These are phyloP conservation scores for Gymnocheta viridis DNA, from an alignment of 2,888 invertebrate genomes.

Conservation along the genomic window DNA sequence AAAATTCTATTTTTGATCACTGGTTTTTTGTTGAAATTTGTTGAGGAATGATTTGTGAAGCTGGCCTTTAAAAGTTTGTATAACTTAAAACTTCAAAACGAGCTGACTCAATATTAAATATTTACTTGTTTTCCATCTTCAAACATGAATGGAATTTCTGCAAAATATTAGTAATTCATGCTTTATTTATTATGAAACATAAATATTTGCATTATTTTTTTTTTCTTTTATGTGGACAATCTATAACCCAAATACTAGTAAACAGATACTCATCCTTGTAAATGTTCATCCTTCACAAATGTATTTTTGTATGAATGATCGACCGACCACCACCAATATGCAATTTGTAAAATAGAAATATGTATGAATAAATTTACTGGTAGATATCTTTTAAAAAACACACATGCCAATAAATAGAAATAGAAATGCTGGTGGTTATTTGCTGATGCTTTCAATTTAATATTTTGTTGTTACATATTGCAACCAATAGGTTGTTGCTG, in stretches of 20 bases:
- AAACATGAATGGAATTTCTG: not conserved
- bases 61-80: too few relatives aligned
- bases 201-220: slow-evolving; percentile 31
- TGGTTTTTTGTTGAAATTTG: too few relatives aligned
- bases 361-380: not conserved
- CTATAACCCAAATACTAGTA: slow-evolving; percentile 44
- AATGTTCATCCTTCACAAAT: slow-evolving; percentile 1
- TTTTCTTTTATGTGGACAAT: slow-evolving; percentile 44
- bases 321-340: too few relatives aligned
- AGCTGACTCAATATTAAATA: not conserved
- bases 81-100: too few relatives aligned
- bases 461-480: not conserved
- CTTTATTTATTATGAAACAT: slow-evolving; percentile 22
- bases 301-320: slow-evolving; percentile 1
- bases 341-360: not conserved
- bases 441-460: slow-evolving; percentile 45
- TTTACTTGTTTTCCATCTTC: not conserved
- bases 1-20: too few relatives aligned
- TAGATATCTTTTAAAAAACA: not conserved
- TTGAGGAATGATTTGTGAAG: too few relatives aligned
- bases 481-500: not conserved
- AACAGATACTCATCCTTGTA: not conserved
- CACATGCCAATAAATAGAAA: slow-evolving; percentile 17
- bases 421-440: slow-evolving; percentile 51
- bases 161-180: not conserved